These are phyloP conservation scores for Tenrec ecaudatus DNA, from an alignment of 2,113 vertebrate species.

Conservation along the genomic window DNA sequence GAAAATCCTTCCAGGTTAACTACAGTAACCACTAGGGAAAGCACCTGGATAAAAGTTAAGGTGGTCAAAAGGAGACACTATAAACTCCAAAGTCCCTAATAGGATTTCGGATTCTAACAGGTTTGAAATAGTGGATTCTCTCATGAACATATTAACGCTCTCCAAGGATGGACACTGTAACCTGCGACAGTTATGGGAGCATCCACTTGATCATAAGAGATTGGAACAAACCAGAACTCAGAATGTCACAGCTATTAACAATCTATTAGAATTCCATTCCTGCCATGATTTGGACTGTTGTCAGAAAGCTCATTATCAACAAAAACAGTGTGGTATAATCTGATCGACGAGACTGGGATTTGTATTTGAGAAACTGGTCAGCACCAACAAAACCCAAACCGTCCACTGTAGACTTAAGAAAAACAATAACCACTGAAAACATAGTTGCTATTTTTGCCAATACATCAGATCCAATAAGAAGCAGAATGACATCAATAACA, in stretches of 20 bases:
- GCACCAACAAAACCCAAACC: background rate
- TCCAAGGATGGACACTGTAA: background rate
- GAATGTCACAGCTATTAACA: constrained; percentile 61
- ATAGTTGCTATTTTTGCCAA: too few species aligned
- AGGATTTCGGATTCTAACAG: constrained; percentile 1
- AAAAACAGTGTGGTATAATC: background rate
- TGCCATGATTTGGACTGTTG: too few species aligned
- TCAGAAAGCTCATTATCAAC: background rate
- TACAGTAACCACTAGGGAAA: background rate
- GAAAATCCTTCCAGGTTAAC: background rate
- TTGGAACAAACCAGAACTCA: constrained; percentile 6
- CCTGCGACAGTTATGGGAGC: constrained; percentile 20
- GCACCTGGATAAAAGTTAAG: background rate
- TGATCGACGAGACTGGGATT: background rate
- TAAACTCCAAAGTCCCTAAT: too few species aligned
- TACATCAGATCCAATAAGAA: too few species aligned
- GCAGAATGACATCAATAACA: background rate
- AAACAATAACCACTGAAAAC: too few species aligned
- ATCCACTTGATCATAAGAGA: constrained; percentile 23
- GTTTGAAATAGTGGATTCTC: constrained; percentile 36
- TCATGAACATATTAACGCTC: constrained; percentile 41
- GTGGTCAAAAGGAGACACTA: background rate
- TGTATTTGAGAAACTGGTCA: background rate
- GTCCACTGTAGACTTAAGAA: background rate
- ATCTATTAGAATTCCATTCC: background rate